Percentiles rank a stretch among this genome's conserved stretches.
Evolutionary conservation across 2,797 vertebrate species (phyloP).

Genomic region (Molossus alvarezi): DNA sequence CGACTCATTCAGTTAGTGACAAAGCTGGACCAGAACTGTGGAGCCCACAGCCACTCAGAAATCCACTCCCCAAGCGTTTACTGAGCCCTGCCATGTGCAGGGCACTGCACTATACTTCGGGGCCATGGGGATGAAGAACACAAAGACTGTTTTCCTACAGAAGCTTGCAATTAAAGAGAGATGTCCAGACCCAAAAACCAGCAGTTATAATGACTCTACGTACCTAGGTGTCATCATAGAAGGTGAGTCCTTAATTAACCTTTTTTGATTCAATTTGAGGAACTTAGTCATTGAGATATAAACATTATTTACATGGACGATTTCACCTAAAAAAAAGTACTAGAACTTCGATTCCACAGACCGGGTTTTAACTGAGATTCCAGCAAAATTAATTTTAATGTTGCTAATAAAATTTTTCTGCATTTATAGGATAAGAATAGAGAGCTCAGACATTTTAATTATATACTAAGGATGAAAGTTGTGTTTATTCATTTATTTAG

Average conservation of each 20-base stretch:
- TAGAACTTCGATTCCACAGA: background rate
- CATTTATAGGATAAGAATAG: slow-evolving; percentile 1
- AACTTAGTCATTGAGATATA: slow-evolving; percentile 9
- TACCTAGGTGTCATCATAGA: background rate
- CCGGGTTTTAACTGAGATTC: slow-evolving; percentile 35
- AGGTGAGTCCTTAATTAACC: background rate
- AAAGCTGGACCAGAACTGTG: background rate
- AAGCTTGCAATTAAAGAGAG: background rate
- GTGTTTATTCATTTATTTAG: slow-evolving; percentile 48
- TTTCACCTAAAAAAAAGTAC: background rate
- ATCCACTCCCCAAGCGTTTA: background rate
- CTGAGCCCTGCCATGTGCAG: background rate
- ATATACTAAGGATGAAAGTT: slow-evolving; percentile 34
- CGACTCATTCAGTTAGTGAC: background rate
- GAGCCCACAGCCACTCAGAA: background rate
- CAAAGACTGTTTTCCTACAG: background rate
- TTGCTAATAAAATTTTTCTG: background rate
- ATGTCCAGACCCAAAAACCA: background rate
- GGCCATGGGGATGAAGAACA: background rate
- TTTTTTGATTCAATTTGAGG: background rate
- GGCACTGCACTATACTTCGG: background rate
- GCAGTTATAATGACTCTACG: background rate
- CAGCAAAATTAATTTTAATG: slow-evolving; percentile 43
- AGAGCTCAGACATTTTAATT: background rate
- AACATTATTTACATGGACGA: slow-evolving; percentile 44